phyloP scores from a whole-genome alignment of 2,888 invertebrate species.

The Phalera bucephala region DNA sequence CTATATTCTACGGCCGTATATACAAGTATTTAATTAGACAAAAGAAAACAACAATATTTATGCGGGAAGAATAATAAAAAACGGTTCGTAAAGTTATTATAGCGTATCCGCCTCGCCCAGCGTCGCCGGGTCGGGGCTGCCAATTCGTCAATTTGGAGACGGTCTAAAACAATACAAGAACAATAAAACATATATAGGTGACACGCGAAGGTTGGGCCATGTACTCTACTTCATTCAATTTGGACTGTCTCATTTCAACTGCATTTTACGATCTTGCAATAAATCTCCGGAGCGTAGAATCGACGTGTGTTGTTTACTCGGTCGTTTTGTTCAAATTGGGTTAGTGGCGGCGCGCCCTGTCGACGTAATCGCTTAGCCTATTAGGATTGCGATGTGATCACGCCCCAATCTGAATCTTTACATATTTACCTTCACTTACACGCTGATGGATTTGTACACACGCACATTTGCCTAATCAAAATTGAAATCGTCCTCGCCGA shows the following conservation, averaged over 20 bases:
- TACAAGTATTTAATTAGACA: too few species aligned
- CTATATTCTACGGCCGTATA: too few species aligned
- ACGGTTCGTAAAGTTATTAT: constrained; percentile 36
- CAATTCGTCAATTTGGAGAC: constrained; percentile 26
- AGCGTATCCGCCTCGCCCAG: constrained; percentile 29
- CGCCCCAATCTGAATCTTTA: constrained; percentile 57
- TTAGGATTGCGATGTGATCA: constrained; percentile 64
- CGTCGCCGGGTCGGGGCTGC: constrained; percentile 24
- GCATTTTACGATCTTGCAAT: constrained; percentile 65
- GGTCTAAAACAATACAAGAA: constrained; percentile 17
- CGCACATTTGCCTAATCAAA: constrained; percentile 46
- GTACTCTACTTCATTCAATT: constrained; percentile 47
- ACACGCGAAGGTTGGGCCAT: constrained; percentile 35
- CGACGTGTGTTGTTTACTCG: constrained; percentile 62
- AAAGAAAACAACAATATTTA: constrained; percentile 14
- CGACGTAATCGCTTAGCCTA: constrained; percentile 69
- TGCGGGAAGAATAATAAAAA: constrained; percentile 17
- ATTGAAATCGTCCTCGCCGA: constrained; percentile 37
- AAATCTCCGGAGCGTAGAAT: constrained; percentile 62
- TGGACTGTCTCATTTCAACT: constrained; percentile 49
- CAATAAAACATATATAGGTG: constrained; percentile 33
- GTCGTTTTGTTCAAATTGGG: constrained; percentile 73
- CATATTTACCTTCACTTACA: constrained; percentile 60
- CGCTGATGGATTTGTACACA: constrained; percentile 46
- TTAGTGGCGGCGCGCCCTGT: constrained; percentile 64